Conservation (phyloP, 2,797 vertebrate species). For the Acrocephalus scirpaceus region DNA sequence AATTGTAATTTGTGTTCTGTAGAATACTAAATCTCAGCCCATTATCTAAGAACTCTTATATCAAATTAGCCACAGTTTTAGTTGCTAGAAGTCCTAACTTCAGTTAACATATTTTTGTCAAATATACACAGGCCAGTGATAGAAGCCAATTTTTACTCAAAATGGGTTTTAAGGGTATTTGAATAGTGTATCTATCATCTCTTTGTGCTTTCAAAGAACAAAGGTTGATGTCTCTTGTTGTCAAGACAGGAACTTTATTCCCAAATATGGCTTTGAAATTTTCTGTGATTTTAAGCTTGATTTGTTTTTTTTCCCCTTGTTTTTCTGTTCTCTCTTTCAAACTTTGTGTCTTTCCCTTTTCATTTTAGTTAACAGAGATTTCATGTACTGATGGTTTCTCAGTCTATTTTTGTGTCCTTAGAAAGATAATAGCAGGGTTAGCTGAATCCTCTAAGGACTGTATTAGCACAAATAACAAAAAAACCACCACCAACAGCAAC, state of each 20-base stretch:
- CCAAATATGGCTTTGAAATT: neutral
- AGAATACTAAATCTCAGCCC: neutral
- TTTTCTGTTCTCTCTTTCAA: neutral
- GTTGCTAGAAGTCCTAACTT: neutral
- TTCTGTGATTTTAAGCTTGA: neutral
- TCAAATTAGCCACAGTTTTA: neutral
- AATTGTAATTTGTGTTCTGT: neutral
- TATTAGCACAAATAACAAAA: neutral
- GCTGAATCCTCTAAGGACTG: neutral
- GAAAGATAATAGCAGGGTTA: neutral
- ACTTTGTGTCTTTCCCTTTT: neutral
- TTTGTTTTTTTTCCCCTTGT: accelerated
- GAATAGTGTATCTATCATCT: neutral
- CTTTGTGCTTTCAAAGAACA: neutral
- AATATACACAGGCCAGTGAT: neutral
- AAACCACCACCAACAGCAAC: accelerated
- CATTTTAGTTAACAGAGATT: neutral
- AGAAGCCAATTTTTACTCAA: neutral
- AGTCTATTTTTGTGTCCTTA: neutral
- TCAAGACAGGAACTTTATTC: neutral
- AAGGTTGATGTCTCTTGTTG: neutral
- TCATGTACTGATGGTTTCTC: neutral
- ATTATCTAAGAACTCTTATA: neutral
- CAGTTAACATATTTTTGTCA: neutral
- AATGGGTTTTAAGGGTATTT: neutral